These are phyloP conservation scores for Prorops nasuta DNA, from an alignment of 1,140 invertebrate genomes.

Conservation along the genomic window DNA sequence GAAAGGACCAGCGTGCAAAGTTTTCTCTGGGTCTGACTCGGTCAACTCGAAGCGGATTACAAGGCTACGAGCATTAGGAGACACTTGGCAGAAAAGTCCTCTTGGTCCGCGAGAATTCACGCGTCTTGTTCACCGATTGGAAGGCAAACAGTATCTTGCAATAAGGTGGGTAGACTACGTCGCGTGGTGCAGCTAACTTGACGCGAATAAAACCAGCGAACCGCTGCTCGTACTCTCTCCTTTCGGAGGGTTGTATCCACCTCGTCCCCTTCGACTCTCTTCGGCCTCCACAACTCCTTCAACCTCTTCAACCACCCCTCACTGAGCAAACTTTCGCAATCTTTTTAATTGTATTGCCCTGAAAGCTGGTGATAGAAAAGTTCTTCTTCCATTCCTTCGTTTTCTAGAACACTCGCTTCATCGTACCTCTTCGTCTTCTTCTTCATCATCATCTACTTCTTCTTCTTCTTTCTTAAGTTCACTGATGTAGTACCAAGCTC, in stretches of 20 bases:
- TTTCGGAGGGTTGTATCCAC: too few species aligned
- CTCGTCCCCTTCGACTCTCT: too few species aligned
- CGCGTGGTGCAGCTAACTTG: too few species aligned
- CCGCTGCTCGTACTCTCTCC: too few species aligned
- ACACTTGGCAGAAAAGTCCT: conserved; percentile 21
- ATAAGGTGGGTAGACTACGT: conserved; percentile 21
- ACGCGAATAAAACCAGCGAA: too few species aligned
- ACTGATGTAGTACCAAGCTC: too few species aligned
- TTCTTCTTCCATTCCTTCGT: conserved; percentile 23
- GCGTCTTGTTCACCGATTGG: conserved; percentile 37
- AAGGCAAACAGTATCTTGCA: conserved; percentile 39
- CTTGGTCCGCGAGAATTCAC: conserved; percentile 7
- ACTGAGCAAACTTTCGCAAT: conserved; percentile 44
- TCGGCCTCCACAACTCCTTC: too few species aligned
- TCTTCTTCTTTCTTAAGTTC: neutral
- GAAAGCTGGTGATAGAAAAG: conserved; percentile 44
- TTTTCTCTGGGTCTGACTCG: too few species aligned
- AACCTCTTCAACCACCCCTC: too few species aligned
- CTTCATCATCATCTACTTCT: neutral
- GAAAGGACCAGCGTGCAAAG: too few species aligned
- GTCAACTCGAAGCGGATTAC: conserved; percentile 10
- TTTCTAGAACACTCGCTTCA: conserved; percentile 2
- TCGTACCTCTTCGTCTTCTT: too few species aligned
- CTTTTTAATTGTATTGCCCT: conserved; percentile 50
- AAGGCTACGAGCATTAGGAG: conserved; percentile 27